Evolutionary conservation across 2,113 vertebrate genomes (phyloP).

Genomic region (Phalacrocorax brasilianus): DNA sequence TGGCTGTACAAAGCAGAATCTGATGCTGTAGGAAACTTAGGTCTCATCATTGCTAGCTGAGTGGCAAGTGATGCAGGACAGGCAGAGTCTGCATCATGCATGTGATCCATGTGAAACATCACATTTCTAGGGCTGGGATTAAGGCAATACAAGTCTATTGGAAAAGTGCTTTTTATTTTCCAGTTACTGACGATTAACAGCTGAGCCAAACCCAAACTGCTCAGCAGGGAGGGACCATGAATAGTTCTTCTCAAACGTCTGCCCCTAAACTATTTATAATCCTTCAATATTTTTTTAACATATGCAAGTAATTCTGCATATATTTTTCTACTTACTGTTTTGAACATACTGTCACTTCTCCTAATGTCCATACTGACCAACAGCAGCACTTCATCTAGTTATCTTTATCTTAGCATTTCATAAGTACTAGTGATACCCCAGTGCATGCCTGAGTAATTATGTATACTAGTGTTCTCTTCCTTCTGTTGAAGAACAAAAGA

Average conservation of each 20-base stretch:
- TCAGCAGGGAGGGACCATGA: neutral
- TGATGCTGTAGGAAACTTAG: neutral
- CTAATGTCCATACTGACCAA: neutral
- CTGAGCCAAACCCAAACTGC: neutral
- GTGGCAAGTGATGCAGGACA: neutral
- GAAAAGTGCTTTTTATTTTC: conserved; percentile 1
- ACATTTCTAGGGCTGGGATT: neutral
- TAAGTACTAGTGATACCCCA: neutral
- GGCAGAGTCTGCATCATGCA: neutral
- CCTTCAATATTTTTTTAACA: neutral
- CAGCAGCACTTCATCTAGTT: neutral
- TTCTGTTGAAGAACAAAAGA: neutral
- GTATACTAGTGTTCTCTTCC: neutral
- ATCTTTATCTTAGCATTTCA: neutral
- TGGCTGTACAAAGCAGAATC: neutral
- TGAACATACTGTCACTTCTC: neutral
- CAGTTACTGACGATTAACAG: neutral
- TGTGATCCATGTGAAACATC: neutral
- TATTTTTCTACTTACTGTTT: neutral
- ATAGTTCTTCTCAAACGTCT: neutral
- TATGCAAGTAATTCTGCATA: neutral
- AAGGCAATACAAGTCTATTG: neutral
- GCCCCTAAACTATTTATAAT: conserved; percentile 4
- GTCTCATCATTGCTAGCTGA: neutral
- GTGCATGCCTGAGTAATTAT: neutral